phyloP scores from a whole-genome alignment of 2,113 vertebrate genomes.

The Phylloscopus trochiloides region DNA sequence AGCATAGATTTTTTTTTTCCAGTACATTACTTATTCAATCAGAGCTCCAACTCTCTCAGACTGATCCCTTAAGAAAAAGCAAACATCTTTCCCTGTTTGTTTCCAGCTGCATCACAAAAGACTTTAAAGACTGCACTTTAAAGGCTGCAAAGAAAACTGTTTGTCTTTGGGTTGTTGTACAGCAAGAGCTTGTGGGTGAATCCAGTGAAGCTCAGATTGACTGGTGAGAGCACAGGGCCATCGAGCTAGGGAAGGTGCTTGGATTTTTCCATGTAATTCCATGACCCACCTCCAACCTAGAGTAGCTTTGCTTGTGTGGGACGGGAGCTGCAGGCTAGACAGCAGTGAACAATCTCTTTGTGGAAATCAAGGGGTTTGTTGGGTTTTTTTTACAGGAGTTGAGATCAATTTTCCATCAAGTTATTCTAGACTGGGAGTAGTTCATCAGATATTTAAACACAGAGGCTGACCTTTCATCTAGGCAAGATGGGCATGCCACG shows the following conservation, averaged over 20 bases:
- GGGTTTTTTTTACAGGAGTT: neutral
- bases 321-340: neutral
- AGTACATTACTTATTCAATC: conserved; percentile 52
- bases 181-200: conserved; percentile 11
- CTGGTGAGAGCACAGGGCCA: neutral
- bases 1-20: neutral
- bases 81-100: conserved; percentile 51
- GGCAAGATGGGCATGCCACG: neutral
- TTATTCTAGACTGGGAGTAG: neutral
- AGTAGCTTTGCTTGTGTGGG: neutral
- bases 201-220: conserved; percentile 12
- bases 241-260: neutral
- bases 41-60: conserved; percentile 23
- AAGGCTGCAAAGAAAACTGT: conserved; percentile 50
- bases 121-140: conserved; percentile 25
- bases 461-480: neutral
- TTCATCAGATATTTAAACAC: neutral
- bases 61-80: conserved; percentile 63
- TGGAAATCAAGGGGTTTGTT: neutral
- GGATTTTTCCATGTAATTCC: neutral
- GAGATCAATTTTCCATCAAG: neutral
- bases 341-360: neutral
- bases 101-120: conserved; percentile 54
- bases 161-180: conserved; percentile 25
- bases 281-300: neutral